phyloP scores from a whole-genome alignment of 2,888 invertebrate genomes.

The Eupithecia inturbata region DNA sequence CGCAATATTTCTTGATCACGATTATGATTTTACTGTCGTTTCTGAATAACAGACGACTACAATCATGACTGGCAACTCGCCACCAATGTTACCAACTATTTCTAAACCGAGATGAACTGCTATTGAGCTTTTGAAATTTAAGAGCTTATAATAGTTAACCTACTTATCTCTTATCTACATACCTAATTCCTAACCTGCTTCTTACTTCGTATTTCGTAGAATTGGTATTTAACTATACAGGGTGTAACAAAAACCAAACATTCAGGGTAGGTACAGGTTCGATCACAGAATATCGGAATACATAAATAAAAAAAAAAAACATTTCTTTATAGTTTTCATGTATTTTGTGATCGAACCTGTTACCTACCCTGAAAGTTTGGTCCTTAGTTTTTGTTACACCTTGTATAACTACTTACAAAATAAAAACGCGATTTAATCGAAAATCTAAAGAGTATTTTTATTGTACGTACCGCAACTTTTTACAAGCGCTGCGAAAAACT shows the following conservation, averaged over 20 bases:
- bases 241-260: too few relatives aligned
- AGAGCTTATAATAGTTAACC: neutral
- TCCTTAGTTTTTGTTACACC: too few relatives aligned
- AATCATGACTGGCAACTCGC: constrained; percentile 13
- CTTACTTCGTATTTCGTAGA: neutral
- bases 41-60: constrained; percentile 16
- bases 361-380: too few relatives aligned
- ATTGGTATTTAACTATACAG: too few relatives aligned
- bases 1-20: constrained; percentile 23
- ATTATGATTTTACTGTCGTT: constrained; percentile 18
- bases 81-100: constrained; percentile 19
- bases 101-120: neutral
- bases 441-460: neutral
- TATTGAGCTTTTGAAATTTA: neutral
- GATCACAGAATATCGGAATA: too few relatives aligned
- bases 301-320: too few relatives aligned
- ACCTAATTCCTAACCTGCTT: neutral
- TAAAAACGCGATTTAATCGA: neutral
- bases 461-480: neutral
- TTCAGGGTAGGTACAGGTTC: too few relatives aligned
- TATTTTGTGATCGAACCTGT: too few relatives aligned
- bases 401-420: neutral
- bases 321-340: too few relatives aligned
- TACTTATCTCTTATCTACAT: neutral
- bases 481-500: neutral